A percentile compares a stretch with the other conserved stretches of the same genome.
Conservation (phyloP, 2,797 vertebrate species). For the Argentina silus region DNA sequence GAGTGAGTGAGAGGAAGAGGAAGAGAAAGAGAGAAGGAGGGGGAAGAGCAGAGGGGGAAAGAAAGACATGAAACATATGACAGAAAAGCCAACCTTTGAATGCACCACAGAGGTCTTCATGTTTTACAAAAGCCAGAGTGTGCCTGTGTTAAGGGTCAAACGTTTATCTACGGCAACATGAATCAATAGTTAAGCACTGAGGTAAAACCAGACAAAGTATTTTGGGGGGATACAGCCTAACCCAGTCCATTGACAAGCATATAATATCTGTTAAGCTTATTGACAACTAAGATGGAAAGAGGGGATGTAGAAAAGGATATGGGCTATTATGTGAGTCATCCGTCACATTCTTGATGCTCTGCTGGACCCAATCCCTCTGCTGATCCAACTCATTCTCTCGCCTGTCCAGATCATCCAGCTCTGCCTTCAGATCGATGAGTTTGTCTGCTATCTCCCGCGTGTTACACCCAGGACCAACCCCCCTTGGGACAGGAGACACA, state of each 20-base stretch:
- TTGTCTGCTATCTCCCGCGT: slow-evolving; percentile 98
- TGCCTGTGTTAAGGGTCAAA: slow-evolving; percentile 68
- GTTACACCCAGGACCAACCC: slow-evolving; percentile 97
- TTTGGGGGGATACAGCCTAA: not conserved
- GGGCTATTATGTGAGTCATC: slow-evolving; percentile 95
- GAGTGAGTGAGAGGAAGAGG: not conserved
- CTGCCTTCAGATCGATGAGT: slow-evolving; percentile 95
- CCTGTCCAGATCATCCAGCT: slow-evolving; percentile 92
- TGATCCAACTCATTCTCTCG: slow-evolving; percentile 94
- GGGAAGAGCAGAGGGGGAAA: not conserved
- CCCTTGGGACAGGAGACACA: slow-evolving; percentile 73
- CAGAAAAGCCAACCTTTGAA: slow-evolving; percentile 87
- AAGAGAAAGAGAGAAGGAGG: not conserved
- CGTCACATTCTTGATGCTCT: slow-evolving; percentile 97
- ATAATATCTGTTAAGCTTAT: not conserved
- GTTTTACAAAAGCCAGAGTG: slow-evolving; percentile 94
- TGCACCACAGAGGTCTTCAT: slow-evolving; percentile 96
- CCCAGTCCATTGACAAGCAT: not conserved
- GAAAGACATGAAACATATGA: not conserved
- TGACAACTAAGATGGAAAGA: fast-evolving
- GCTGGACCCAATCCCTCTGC: slow-evolving; percentile 97
- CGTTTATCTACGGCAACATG: not conserved
- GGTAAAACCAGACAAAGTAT: not conserved
- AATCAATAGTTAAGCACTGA: not conserved
- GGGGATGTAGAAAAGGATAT: slow-evolving; percentile 87